Percentiles rank a stretch among this genome's conserved stretches.
phyloP scores from a whole-genome alignment of 1,140 invertebrate species.

The Drosophila sturtevanti region DNA sequence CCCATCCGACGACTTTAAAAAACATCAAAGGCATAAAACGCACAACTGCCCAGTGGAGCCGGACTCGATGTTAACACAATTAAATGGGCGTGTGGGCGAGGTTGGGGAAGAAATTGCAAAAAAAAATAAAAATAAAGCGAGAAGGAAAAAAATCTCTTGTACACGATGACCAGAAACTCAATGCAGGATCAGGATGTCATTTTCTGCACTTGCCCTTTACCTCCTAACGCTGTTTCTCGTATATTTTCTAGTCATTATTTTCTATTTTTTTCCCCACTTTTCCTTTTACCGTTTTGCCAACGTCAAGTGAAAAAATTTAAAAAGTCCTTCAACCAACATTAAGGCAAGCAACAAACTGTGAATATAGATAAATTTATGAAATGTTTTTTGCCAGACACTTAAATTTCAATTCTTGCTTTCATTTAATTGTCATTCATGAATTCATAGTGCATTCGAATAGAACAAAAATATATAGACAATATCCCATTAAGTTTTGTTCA shows the following conservation, averaged over 20 bases:
- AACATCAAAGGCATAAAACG: conserved; percentile 41
- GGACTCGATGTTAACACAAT: conserved; percentile 63
- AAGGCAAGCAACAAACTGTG: not conserved
- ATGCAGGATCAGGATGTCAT: conserved; percentile 61
- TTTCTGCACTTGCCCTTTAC: conserved; percentile 48
- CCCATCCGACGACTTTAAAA: not conserved
- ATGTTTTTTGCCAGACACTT: not conserved
- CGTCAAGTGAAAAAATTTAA: not conserved
- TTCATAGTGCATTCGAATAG: too few relatives aligned
- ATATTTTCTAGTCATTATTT: conserved; percentile 64
- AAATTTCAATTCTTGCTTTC: not conserved
- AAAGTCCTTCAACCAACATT: not conserved
- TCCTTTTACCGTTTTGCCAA: conserved; percentile 20
- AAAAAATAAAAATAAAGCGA: conserved; percentile 18
- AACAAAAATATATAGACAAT: too few relatives aligned
- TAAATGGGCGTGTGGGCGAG: conserved; percentile 38
- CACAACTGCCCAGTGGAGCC: conserved; percentile 15
- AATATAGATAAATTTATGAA: not conserved
- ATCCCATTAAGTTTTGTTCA: too few relatives aligned
- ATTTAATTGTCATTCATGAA: too few relatives aligned
- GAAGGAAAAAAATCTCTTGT: not conserved
- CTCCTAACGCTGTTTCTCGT: conserved; percentile 37
- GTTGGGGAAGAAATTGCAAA: not conserved
- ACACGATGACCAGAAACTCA: conserved; percentile 50
- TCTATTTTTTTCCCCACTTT: conserved; percentile 23